phyloP scores from a whole-genome alignment of 2,113 vertebrate genomes.

The Rana temporaria region DNA sequence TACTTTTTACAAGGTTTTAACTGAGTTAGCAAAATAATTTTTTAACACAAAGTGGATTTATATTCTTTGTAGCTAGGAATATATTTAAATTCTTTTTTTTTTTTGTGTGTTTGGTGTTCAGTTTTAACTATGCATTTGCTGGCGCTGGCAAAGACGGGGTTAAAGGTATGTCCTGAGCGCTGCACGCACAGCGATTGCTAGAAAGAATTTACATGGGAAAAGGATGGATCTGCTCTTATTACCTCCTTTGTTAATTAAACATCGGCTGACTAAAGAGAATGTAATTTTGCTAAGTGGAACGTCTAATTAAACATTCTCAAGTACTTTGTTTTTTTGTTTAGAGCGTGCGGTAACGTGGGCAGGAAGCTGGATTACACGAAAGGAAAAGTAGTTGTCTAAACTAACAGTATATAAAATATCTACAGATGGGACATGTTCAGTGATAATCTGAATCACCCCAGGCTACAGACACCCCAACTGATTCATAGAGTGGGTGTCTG shows the following conservation, averaged over 20 bases:
- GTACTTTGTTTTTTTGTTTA: conserved; percentile 35
- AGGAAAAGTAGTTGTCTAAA: not conserved
- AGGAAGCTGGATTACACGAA: conserved; percentile 1
- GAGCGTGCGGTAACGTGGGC: not conserved
- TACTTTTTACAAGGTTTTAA: no score
- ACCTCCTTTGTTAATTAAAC: conserved; percentile 1
- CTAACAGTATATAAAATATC: no score
- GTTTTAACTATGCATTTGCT: no score
- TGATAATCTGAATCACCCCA: no score
- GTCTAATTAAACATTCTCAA: conserved; percentile 27
- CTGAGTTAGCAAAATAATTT: no score
- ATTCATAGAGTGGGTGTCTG: no score
- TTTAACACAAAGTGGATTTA: no score
- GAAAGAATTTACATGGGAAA: conserved; percentile 6
- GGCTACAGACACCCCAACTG: no score
- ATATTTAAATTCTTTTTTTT: no score
- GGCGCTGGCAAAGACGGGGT: not conserved
- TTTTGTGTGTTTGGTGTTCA: no score
- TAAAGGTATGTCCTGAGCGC: not conserved
- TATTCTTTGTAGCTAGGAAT: no score
- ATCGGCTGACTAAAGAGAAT: conserved; percentile 9
- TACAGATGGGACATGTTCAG: no score
- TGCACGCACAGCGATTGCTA: not conserved
- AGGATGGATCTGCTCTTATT: not conserved
- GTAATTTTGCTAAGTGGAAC: not conserved